These are phyloP conservation scores for Dromas ardeola DNA, from an alignment of 2,113 vertebrate genomes.

Conservation along the genomic window DNA sequence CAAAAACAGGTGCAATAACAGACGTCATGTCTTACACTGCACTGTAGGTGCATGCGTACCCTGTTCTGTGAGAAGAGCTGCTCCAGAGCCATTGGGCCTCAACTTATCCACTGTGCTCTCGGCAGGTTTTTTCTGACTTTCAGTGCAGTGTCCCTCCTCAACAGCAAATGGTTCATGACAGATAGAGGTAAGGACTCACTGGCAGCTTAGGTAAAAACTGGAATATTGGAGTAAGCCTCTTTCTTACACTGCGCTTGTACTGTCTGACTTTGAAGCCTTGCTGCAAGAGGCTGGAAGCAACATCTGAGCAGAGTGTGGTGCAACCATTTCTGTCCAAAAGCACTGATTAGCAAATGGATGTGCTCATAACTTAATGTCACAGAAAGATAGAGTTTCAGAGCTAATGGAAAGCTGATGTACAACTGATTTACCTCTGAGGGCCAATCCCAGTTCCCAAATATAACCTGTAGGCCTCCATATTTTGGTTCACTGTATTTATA, in stretches of 20 bases:
- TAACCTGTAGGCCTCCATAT: background rate
- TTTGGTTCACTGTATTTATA: background rate
- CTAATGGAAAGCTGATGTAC: background rate
- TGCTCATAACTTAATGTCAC: background rate
- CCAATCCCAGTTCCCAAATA: background rate
- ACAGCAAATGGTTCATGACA: background rate
- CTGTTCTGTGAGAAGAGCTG: background rate
- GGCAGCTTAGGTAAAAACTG: background rate
- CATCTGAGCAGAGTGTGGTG: rapidly evolving
- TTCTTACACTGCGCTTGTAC: background rate
- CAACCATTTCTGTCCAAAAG: background rate
- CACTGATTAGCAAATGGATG: background rate
- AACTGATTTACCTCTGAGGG: background rate
- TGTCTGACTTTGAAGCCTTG: background rate
- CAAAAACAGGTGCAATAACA: background rate
- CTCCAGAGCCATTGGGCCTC: background rate
- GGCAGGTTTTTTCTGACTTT: background rate
- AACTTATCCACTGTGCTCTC: background rate
- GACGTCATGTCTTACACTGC: rapidly evolving
- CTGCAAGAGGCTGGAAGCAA: background rate
- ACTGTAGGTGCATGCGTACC: background rate
- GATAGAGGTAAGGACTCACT: background rate
- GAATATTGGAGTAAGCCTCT: background rate
- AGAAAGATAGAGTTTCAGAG: background rate
- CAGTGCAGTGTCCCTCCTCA: background rate